phyloP scores from a whole-genome alignment of 2,113 vertebrate genomes.

The Ovibos moschatus region DNA sequence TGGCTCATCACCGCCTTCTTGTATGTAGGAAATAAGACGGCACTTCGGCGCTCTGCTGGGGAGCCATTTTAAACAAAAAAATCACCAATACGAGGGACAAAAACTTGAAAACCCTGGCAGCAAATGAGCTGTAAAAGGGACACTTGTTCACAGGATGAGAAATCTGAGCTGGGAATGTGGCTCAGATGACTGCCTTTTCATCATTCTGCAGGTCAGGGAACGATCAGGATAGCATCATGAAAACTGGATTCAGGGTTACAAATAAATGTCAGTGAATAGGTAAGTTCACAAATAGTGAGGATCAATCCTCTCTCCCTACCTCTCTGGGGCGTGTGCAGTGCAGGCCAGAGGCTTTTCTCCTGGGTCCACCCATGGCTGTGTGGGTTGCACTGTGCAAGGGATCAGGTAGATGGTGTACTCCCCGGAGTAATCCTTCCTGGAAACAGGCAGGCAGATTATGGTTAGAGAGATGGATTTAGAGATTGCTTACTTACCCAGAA shows the following conservation, averaged over 20 bases:
- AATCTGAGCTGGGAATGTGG: neutral
- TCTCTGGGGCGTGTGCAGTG: slow-evolving; percentile 95
- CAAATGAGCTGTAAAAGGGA: neutral
- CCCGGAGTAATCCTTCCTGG: slow-evolving; percentile 96
- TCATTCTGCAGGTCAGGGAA: neutral
- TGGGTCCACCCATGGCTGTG: slow-evolving; percentile 93
- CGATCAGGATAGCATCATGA: rapidly evolving
- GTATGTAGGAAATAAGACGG: neutral
- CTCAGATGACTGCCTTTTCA: rapidly evolving
- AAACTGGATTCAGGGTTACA: neutral
- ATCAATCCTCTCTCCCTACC: slow-evolving; percentile 75
- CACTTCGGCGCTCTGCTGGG: neutral
- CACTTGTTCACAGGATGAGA: no score
- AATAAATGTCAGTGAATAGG: neutral
- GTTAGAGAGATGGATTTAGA: neutral
- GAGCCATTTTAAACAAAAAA: neutral
- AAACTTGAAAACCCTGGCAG: neutral
- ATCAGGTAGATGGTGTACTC: slow-evolving; percentile 94
- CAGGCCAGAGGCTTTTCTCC: slow-evolving; percentile 95
- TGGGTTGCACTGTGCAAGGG: slow-evolving; percentile 97
- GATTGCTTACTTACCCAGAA: neutral
- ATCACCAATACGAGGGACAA: neutral
- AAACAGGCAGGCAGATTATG: neutral
- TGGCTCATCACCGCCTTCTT: neutral
- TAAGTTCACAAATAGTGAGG: neutral